phyloP scores from a whole-genome alignment of 2,113 vertebrate species.

The Vidua macroura region DNA sequence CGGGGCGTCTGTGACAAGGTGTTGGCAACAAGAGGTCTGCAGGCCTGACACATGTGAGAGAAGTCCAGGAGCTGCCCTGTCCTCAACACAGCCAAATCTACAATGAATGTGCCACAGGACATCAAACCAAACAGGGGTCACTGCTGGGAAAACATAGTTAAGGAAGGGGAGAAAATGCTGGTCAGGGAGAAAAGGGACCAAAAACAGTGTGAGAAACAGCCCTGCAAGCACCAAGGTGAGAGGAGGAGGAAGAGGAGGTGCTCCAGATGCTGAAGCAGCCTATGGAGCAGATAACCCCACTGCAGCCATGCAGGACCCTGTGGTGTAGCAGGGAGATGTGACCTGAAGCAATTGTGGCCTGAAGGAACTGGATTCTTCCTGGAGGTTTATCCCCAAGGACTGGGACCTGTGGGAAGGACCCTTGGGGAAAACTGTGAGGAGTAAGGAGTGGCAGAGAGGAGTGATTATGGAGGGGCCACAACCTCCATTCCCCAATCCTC shows the following conservation, averaged over 20 bases:
- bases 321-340: not conserved
- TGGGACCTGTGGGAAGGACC: not conserved
- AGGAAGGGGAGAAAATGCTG: not conserved
- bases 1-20: not conserved
- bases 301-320: not conserved
- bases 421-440: not conserved
- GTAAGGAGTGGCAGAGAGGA: not conserved
- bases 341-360: not conserved
- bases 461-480: rapidly evolving
- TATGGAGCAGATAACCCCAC: not conserved
- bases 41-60: not conserved
- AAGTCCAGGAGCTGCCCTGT: not conserved
- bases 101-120: not conserved
- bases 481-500: rapidly evolving
- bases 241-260: not conserved
- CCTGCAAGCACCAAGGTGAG: not conserved
- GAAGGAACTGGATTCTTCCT: not conserved
- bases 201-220: not conserved
- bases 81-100: not conserved
- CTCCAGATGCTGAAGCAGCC: not conserved
- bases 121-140: not conserved
- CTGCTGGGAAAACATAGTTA: not conserved
- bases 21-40: not conserved
- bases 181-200: not conserved
- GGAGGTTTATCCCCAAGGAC: not conserved